Evolutionary conservation across 2,888 invertebrate genomes (phyloP), one percentile per base, ranked within the genome.

Genomic region (Electrophaes corylata): DNA sequence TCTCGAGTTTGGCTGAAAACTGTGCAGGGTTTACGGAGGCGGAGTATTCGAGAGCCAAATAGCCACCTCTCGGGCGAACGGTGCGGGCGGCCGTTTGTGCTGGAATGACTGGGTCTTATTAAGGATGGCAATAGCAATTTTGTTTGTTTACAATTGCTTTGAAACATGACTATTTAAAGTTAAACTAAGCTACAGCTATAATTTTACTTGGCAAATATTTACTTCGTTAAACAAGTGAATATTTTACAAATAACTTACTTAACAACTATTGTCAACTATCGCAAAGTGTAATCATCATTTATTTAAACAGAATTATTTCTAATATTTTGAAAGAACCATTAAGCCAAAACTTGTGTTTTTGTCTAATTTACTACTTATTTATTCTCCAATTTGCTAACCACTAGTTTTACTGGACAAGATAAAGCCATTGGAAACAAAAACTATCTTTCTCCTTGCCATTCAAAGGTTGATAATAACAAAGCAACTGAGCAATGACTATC

Each of bases 31-130:
- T 88, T 89, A 89, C 79, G 84, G 81, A 84, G 86, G 79, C 79
- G 84, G 81, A 76, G 85, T 82, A 79, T 83, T 80, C 70, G 74
- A 78, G 84, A 75, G 86, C 81, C 83, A 86, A 91, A 91, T 89
- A 81, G 88, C 84, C 81, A 83, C 83, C 88, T 88, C 87, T 83
- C 79, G 67, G 78, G 58, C 43, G 76, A 86, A 83, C 79, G 81
- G 86, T 80, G 78, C 81, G 80, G 78, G 76, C 79, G 83, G 81
- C 84, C 84, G 85, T 88, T 89, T 85, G 78, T 76, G 68, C 72
- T 64, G 74, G 78, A 88, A 88, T 89, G 79, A 76, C 75, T 77
- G 71, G 67, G 52, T 49, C 65, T 46, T 66, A 86, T 81, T 86
- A 79, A 71, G 76, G 82, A 65, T 81, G 49, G 14, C 2, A 16